Evolutionary conservation across 2,888 invertebrate species (phyloP).

Genomic region (Agonopterix arenella): DNA sequence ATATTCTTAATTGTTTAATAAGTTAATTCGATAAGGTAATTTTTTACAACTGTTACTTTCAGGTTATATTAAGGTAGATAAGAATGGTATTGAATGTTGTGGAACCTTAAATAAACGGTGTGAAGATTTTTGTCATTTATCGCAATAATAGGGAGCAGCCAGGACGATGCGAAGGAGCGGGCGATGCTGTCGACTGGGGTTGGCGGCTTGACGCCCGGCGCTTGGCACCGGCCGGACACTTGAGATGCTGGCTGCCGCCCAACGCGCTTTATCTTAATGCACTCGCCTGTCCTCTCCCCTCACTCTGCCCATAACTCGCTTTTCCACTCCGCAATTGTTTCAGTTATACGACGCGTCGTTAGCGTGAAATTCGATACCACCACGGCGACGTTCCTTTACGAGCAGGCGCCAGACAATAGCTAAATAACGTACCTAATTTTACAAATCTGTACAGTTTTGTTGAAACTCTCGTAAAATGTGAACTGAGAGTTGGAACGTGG

Average conservation of each 20-base stretch:
- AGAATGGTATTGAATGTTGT: too few species aligned
- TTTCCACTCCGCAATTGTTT: constrained; percentile 56
- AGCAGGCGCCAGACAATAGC: constrained; percentile 19
- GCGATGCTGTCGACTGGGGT: constrained; percentile 1
- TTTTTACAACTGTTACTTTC: too few species aligned
- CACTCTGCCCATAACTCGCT: constrained; percentile 53
- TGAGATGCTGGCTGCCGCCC: constrained; percentile 67
- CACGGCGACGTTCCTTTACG: constrained; percentile 8
- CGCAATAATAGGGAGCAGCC: not conserved
- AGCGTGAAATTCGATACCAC: constrained; percentile 38
- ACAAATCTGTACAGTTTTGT: constrained; percentile 37
- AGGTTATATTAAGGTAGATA: too few species aligned
- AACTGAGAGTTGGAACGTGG: constrained; percentile 27
- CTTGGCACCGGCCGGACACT: constrained; percentile 61
- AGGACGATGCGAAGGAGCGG: constrained; percentile 9
- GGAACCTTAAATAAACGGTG: constrained; percentile 2
- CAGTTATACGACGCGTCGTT: constrained; percentile 38
- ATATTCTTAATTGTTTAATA: too few species aligned
- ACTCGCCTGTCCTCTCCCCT: constrained; percentile 57
- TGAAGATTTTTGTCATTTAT: constrained; percentile 10
- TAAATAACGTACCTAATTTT: constrained; percentile 40
- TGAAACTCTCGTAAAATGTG: constrained; percentile 40
- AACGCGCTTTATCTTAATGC: constrained; percentile 69
- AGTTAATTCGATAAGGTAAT: not conserved
- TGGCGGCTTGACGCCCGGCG: constrained; percentile 21